Base-by-base conservation (phyloP, 2,888 invertebrate species). In the Thereva unica region DNA sequence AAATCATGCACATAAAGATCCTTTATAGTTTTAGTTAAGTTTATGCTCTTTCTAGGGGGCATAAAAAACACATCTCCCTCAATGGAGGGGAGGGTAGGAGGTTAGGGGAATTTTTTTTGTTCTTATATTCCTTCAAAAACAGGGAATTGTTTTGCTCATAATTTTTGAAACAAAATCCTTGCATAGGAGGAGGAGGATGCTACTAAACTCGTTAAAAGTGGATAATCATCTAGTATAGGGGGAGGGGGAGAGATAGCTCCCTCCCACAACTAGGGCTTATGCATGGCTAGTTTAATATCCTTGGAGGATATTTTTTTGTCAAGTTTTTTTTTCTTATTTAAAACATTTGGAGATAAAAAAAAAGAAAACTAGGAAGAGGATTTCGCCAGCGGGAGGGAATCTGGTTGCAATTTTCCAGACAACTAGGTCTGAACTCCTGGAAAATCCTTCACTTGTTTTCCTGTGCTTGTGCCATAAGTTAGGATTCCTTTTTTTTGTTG, bases 201-300 rank as follows among this genome's bases (percentile, higher is more conserved):
- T 50, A 37, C 45, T 59, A 47, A 59, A 59, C 61, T 61, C 61
- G 50, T 61, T 61, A 50, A 61, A 61, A 61, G 61, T 61, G 50
- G 49, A 61, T 61, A 23, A 23, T 23, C 23, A 23, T 23, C 23
- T 23, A 23, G n/a, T n/a, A n/a, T n/a, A n/a, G n/a, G n/a, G n/a
- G n/a, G n/a, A n/a, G n/a, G n/a, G n/a, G n/a, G n/a, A n/a, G n/a
- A n/a, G n/a, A n/a, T n/a, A n/a, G n/a, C n/a, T n/a, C n/a, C n/a
- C n/a, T n/a, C 23, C 23, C 23, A 23, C 23, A 23, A 23, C 23
- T 2, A 2, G 23, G 23, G 23, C 23, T 23, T 23, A 23, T 23
- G 23, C 23, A 23, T 23, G 23, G 23, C 23, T 23, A 50, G 23
- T 50, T 61, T 50, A 61, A 61, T 61, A 12, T 49, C 42, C 49